A percentile compares a stretch with the other conserved stretches of the same genome.
Conservation (phyloP, 2,797 vertebrate genomes). For the Coracias cyanogaster region DNA sequence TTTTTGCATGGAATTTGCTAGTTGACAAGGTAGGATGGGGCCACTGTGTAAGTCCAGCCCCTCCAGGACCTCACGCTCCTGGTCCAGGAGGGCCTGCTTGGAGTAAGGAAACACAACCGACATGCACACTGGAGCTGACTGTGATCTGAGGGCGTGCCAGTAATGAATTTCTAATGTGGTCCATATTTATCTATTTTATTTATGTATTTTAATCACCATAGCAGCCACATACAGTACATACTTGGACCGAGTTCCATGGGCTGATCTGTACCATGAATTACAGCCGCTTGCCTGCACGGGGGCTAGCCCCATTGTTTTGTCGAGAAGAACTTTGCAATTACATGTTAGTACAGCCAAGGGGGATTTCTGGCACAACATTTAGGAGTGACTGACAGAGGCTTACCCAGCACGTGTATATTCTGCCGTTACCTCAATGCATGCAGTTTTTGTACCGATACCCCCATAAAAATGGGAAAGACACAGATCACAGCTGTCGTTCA, state of each 20-base stretch:
- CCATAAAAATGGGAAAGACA: not conserved
- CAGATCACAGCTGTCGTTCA: not conserved
- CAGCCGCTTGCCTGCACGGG: not conserved
- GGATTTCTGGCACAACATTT: not conserved
- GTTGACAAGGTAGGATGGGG: constrained; percentile 50
- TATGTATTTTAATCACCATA: constrained; percentile 59
- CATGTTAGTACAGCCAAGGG: not conserved
- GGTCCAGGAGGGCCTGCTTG: not conserved
- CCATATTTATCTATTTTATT: constrained; percentile 69
- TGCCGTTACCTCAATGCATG: accelerated
- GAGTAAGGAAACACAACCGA: not conserved
- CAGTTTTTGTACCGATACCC: not conserved
- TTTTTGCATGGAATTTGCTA: not conserved
- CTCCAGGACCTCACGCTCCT: not conserved
- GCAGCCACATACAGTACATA: constrained; percentile 62
- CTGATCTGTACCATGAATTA: not conserved
- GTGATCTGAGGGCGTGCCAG: constrained; percentile 4
- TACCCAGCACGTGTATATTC: not conserved
- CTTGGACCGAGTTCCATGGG: not conserved
- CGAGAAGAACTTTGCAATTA: not conserved
- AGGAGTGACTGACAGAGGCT: not conserved
- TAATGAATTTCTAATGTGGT: constrained; percentile 62
- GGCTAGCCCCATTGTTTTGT: not conserved
- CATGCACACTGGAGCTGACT: not conserved
- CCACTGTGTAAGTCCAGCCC: not conserved